These are phyloP conservation scores for Octodonta nipae DNA, from an alignment of 2,888 invertebrate species.

Conservation along the genomic window DNA sequence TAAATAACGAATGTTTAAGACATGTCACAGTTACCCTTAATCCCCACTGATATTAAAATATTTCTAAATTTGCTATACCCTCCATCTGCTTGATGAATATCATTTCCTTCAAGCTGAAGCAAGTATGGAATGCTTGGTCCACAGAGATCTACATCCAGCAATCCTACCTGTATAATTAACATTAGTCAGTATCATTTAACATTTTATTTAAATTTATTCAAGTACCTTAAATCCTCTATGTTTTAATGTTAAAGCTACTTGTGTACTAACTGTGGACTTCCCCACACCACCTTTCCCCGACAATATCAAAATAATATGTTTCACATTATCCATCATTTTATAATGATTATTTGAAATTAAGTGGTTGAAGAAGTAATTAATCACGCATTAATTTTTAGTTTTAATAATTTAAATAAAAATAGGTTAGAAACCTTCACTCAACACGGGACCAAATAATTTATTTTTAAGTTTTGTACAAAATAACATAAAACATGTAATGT, in stretches of 20 bases:
- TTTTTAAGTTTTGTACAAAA: too few species aligned
- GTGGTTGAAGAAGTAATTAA: too few species aligned
- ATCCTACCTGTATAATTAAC: slow-evolving; percentile 57
- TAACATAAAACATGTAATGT: too few species aligned
- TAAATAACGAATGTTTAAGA: too few species aligned
- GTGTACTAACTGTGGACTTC: slow-evolving; percentile 91
- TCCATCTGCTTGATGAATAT: slow-evolving; percentile 76
- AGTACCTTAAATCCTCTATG: slow-evolving; percentile 66
- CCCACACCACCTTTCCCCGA: slow-evolving; percentile 99
- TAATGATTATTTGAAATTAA: not conserved
- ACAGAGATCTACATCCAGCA: slow-evolving; percentile 87
- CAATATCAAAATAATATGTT: slow-evolving; percentile 78
- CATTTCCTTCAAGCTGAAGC: slow-evolving; percentile 68
- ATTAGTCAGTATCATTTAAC: slow-evolving; percentile 5
- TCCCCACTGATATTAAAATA: too few species aligned
- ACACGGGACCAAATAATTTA: too few species aligned
- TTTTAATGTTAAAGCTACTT: slow-evolving; percentile 74
- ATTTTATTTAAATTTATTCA: not conserved
- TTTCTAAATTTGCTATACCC: slow-evolving; percentile 43
- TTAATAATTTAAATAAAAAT: too few species aligned
- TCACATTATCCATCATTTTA: slow-evolving; percentile 62
- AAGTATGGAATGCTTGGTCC: slow-evolving; percentile 89
- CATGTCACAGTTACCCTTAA: too few species aligned
- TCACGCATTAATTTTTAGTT: too few species aligned
- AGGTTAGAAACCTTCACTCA: too few species aligned